Base-by-base conservation (phyloP, 1,140 invertebrate genomes). In the Sitodiplosis mosellana region DNA sequence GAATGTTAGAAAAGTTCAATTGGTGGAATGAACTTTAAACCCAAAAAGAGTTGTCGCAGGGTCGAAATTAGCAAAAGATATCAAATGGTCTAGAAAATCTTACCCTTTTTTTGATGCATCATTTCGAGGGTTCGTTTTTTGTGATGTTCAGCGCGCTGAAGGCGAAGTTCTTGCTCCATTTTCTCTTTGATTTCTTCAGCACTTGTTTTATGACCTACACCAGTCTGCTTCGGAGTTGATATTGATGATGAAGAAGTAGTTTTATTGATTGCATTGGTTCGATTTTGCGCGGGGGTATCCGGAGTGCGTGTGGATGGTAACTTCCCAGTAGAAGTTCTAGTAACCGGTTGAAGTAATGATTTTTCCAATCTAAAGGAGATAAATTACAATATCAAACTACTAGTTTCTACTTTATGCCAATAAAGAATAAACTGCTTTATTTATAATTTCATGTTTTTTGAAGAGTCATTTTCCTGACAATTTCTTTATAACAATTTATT, bases 141-240 rank as follows among this genome's bases (percentile, higher is more conserved):
- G 55, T 89, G 84, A 65, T 90, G 80, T 1, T 83, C 87, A 17
- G 83, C 78, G 48, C 88, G 65, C 60, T 94, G 89, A 53, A 87
- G 70, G 42, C 86, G 77, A 27, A 92, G 63, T 54, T 92, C 86
- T 52, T 87, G 83, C 57, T 93, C 89, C 77, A 91, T 80, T 59
- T 90, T 87, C 49, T 90, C 87, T 60, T 89, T 89, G 37, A 89
- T 80, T 56, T 91, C 85, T 48, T 86, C 81, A 0, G 82, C 74
- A 18, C 74, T 76, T 0, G 73, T 68, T 60, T 78, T 78, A 14
- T 68, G 59, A 53, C 71, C 68, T 46, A 73, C 61, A 34, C 65
- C 45, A 64, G 68, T 43, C 57, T 48, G 63, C 51, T 14, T 46
- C 33, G n/a, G 20, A 46, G 2, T 14, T 7, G 11, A 19, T 14